Conservation (phyloP, 2,888 invertebrate genomes). For the Falcaria lacertinaria region DNA sequence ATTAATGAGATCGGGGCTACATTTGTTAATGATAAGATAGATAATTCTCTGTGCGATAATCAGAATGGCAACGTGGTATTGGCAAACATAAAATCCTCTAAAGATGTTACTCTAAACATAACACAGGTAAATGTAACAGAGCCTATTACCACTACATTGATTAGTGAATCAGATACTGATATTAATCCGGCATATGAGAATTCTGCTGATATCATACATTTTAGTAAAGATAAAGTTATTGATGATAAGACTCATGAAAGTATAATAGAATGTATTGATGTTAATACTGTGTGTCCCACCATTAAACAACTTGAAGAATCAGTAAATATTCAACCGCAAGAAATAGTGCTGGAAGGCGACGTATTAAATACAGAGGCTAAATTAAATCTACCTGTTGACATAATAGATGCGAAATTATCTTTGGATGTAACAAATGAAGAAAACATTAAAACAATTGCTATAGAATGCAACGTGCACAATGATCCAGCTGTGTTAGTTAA, state of each 20-base stretch:
- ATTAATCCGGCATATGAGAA: not conserved
- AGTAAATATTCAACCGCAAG: too few species aligned
- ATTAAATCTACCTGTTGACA: not conserved
- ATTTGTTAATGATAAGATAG: too few species aligned
- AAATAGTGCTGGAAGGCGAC: not conserved
- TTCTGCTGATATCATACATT: too few species aligned
- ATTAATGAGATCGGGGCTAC: too few species aligned
- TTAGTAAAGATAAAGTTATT: not conserved
- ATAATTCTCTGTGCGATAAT: too few species aligned
- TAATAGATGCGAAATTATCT: not conserved
- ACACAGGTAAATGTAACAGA: too few species aligned
- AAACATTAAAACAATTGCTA: not conserved
- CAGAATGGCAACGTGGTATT: too few species aligned
- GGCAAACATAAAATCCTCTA: too few species aligned
- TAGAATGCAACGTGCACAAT: not conserved
- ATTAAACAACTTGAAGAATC: conserved; percentile 1
- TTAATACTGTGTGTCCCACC: not conserved
- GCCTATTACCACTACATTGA: not conserved
- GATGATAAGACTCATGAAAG: conserved; percentile 9
- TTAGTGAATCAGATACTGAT: not conserved
- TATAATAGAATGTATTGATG: conserved; percentile 5
- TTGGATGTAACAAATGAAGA: conserved; percentile 2
- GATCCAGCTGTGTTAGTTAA: not conserved
- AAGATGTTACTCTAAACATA: too few species aligned
- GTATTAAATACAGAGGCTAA: not conserved